phyloP scores from a whole-genome alignment of 2,113 vertebrate genomes.

The Crotophaga sulcirostris region DNA sequence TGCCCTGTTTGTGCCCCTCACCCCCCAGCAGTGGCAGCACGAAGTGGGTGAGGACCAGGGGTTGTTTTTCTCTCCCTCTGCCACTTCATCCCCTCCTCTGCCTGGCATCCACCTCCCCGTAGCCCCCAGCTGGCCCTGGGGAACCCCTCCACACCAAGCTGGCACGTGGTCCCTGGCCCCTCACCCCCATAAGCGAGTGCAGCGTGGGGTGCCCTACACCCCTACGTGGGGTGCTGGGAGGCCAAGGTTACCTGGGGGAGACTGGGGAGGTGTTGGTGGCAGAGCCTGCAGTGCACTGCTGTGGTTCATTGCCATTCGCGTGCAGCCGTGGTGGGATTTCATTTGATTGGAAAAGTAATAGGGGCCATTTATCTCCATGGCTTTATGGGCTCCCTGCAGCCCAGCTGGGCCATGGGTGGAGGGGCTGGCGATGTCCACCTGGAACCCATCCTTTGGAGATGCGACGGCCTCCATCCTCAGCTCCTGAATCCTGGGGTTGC shows the following conservation, averaged over 20 bases:
- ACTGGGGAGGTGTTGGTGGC: background rate
- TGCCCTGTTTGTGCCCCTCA: fast-evolving
- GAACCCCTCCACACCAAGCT: background rate
- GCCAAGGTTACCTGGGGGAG: slow-evolving; percentile 49
- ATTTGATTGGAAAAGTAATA: slow-evolving; percentile 93
- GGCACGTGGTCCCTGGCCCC: background rate
- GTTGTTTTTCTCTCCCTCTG: background rate
- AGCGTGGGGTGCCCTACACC: background rate
- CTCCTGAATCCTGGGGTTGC: background rate
- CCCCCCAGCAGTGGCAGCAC: background rate
- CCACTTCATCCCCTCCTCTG: background rate
- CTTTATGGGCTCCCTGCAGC: slow-evolving; percentile 77
- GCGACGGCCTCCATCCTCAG: background rate
- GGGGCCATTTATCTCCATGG: slow-evolving; percentile 87
- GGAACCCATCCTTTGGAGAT: fast-evolving
- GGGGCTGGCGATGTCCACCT: background rate
- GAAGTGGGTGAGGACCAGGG: background rate
- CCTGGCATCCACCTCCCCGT: fast-evolving
- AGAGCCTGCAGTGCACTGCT: slow-evolving; percentile 72
- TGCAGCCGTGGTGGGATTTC: slow-evolving; percentile 87
- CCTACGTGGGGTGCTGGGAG: background rate
- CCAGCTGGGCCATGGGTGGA: background rate
- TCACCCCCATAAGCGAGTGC: fast-evolving
- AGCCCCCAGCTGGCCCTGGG: background rate
- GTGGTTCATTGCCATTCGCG: slow-evolving; percentile 85